phyloP scores from a whole-genome alignment of 2,888 invertebrate genomes.

The Drosophila emarginata region DNA sequence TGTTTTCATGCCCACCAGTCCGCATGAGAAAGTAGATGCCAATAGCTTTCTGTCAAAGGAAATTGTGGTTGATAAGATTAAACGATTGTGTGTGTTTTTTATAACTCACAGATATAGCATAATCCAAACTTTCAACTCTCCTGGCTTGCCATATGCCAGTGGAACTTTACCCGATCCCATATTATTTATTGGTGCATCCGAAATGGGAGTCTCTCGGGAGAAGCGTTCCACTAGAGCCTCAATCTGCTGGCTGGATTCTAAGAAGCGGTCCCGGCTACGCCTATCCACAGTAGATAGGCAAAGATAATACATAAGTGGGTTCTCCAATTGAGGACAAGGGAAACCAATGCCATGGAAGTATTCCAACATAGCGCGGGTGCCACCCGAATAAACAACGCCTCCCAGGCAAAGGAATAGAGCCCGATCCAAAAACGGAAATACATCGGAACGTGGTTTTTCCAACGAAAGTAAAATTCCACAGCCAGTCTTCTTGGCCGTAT shows the following conservation, averaged over 20 bases:
- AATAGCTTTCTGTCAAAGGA: conserved; percentile 86
- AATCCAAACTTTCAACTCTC: conserved; percentile 87
- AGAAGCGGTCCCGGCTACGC: conserved; percentile 92
- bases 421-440: conserved; percentile 96
- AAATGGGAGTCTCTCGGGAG: conserved; percentile 90
- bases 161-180: conserved; percentile 87
- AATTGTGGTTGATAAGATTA: neutral
- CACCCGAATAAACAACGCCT: conserved; percentile 95
- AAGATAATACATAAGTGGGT: conserved; percentile 98
- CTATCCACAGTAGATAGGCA: conserved; percentile 86
- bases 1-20: conserved; percentile 89
- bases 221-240: conserved; percentile 95
- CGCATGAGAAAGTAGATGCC: conserved; percentile 90
- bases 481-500: conserved; percentile 93
- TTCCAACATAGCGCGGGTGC: conserved; percentile 94
- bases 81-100: too few species aligned
- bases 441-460: conserved; percentile 96
- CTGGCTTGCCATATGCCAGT: conserved; percentile 89
- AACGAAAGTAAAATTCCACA: conserved; percentile 95
- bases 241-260: conserved; percentile 96
- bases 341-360: conserved; percentile 98
- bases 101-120: conserved; percentile 86
- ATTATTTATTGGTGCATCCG: conserved; percentile 85
- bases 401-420: conserved; percentile 95
- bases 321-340: conserved; percentile 97